Base-by-base conservation (phyloP, 2,113 vertebrate genomes). In the Chloropsis cyanopogon region DNA sequence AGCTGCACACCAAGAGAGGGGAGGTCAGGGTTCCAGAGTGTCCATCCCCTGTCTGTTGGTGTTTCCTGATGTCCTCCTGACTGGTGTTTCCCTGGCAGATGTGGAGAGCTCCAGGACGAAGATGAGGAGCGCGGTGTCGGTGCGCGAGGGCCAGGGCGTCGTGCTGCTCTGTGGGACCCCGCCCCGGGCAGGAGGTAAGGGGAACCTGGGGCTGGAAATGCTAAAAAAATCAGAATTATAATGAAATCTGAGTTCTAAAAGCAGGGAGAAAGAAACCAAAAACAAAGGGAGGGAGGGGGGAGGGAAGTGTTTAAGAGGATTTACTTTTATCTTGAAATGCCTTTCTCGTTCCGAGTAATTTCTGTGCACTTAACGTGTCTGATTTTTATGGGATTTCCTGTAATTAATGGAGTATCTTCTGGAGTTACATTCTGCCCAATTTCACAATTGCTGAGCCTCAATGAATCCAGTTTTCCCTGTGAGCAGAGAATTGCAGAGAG, bases 101-200 rank as follows among this genome's bases (percentile, higher is more conserved):
- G 98, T 98, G 11, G 99, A 99, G 66, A 98, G 97, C 97, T 98
- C 99, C 95, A 98, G 98, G 97, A 98, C 86, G 18, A 99, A 98
- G 76, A 97, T 97, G 93, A 98, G 99, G 94, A 99, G 98, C 26
- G 97, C 98, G 0, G 99, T 99, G 57, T 99, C 99, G 1, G 99
- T 99, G 56, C 98, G 99, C 3, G 99, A 99, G 93, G 99, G 99
- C 53, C 99, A 99, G 96, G 99, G 99, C 4, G 99, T 99, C 2
- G 99, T 99, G 93, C 97, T 99, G 88, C 95, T 99, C 53, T 99
- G 99, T 3, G 99, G 99, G 24, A 98, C 98, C 5, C 97, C 98
- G 0, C 96, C 98, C 18, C 98, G 99, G 93, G 98, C 98, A 1
- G 99, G 98, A 98, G 99, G 99, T 99, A 98, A 98, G 98, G 70